These are phyloP conservation scores for Neodon shergylaensis DNA, from an alignment of 2,113 vertebrate genomes.

Conservation along the genomic window DNA sequence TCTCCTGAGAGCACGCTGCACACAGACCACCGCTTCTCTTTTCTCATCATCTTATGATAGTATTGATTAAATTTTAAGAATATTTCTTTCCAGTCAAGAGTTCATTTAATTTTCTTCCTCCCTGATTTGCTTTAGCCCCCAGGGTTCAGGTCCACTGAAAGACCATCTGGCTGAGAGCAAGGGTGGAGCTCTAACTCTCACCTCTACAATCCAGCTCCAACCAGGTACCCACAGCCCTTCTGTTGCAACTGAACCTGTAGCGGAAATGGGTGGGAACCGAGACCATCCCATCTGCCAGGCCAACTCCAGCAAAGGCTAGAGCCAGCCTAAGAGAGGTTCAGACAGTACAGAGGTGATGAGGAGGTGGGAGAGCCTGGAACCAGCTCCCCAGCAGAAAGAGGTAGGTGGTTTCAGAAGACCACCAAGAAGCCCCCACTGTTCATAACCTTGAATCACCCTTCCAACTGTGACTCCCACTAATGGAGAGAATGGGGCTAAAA, in stretches of 20 bases:
- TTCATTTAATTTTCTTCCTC: background rate
- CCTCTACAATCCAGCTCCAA: background rate
- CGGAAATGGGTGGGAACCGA: background rate
- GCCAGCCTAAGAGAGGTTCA: background rate
- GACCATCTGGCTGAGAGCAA: background rate
- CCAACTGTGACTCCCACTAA: background rate
- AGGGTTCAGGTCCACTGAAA: background rate
- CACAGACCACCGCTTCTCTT: background rate
- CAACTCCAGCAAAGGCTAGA: background rate
- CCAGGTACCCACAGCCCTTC: background rate
- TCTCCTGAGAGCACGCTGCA: background rate
- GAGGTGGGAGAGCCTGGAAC: too few species aligned
- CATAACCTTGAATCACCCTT: background rate
- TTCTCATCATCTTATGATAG: background rate
- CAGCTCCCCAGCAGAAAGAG: background rate
- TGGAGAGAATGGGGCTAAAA: background rate
- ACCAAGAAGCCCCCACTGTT: too few species aligned
- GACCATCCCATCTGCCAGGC: background rate
- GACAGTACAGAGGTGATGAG: background rate
- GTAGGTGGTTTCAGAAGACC: background rate
- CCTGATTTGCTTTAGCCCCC: background rate
- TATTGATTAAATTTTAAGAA: background rate
- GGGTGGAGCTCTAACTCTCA: background rate
- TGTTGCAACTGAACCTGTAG: background rate
- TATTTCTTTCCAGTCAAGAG: background rate